A percentile compares a stretch with the other conserved stretches of the same genome.
phyloP scores from a whole-genome alignment of 2,888 invertebrate genomes.

The Leucoma salicis region DNA sequence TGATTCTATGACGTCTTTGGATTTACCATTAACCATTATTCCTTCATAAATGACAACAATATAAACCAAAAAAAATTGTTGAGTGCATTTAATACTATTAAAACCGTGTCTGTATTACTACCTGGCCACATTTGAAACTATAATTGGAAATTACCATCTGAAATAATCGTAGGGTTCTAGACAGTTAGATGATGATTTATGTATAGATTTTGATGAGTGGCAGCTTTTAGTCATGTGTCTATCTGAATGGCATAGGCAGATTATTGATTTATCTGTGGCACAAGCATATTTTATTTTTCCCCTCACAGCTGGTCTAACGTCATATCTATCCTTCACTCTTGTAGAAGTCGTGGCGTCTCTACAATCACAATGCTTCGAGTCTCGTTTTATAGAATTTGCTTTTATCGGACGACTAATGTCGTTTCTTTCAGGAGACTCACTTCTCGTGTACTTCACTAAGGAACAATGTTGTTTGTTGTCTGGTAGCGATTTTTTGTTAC shows the following conservation, averaged over 20 bases:
- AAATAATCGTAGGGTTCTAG: neutral
- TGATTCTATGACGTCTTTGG: too few relatives aligned
- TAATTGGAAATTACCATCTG: neutral
- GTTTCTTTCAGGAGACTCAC: too few relatives aligned
- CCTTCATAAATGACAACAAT: too few relatives aligned
- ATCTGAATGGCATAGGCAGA: neutral
- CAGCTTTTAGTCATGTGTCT: neutral
- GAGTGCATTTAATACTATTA: neutral
- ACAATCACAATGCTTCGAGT: neutral
- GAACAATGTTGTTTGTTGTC: neutral
- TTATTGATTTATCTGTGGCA: neutral
- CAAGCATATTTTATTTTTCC: neutral
- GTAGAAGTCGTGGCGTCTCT: constrained; percentile 14
- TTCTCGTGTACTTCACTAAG: neutral
- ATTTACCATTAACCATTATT: too few relatives aligned
- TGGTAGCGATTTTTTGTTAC: neutral
- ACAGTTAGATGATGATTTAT: neutral
- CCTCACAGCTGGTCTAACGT: neutral
- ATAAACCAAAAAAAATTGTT: too few relatives aligned
- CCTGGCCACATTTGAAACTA: too few relatives aligned
- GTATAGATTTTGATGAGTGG: neutral
- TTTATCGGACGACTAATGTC: neutral
- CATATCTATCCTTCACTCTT: constrained; percentile 7
- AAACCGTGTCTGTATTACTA: neutral
- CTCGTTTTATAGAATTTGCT: neutral